Base-by-base conservation (phyloP, 23 tunicate species). In the Diplosoma virens region DNA sequence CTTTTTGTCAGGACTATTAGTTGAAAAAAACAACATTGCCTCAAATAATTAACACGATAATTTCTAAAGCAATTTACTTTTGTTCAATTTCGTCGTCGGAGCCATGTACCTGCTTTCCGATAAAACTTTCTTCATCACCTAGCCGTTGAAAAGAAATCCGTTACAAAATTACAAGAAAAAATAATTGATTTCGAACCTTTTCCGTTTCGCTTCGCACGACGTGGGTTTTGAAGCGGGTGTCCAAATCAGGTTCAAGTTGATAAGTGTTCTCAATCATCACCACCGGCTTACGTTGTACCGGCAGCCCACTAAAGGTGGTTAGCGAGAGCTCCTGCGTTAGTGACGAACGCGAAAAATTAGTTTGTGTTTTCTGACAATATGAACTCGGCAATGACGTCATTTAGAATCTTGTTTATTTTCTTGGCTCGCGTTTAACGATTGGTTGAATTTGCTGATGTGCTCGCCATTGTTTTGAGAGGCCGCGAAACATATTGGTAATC, bases 231-330 rank as follows among this genome's bases (percentile, higher is more conserved):
- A 80, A 92, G 47, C 53, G 36, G 24, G 78, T 81, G 22, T 71
- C 84, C 3, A 34, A 34, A 30, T 92, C 92, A 1, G 84, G 88
- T 25, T 76, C 65, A 20, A 92, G 54, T 74, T 81, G 76, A 83
- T 85, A 92, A 1, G 92, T 92, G 67, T 92, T 92, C 63, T 92
- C 97, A 33, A 81, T 23, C 48, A 66, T 48, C 4, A 59, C 47
- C 24, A 46, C 37, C 29, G 87, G 81, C 24, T 74, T 47, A 1
- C 54, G 66, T 29, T 25, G 33, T 47, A 81, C 17, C 30, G 96
- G 96, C 33, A 89, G 73, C 1, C 87, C 87, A 46, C 71, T 82
- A 41, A 89, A 89, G 3, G 96, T 89, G 4, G 96, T 71, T 14
- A 75, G 30, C 3, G 75, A 64, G 63, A 74, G 45, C 16, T 37